A percentile compares a stretch with the other conserved stretches of the same genome.
Evolutionary conservation across 2,888 invertebrate genomes (phyloP).

Genomic region (Neoascia interrupta): DNA sequence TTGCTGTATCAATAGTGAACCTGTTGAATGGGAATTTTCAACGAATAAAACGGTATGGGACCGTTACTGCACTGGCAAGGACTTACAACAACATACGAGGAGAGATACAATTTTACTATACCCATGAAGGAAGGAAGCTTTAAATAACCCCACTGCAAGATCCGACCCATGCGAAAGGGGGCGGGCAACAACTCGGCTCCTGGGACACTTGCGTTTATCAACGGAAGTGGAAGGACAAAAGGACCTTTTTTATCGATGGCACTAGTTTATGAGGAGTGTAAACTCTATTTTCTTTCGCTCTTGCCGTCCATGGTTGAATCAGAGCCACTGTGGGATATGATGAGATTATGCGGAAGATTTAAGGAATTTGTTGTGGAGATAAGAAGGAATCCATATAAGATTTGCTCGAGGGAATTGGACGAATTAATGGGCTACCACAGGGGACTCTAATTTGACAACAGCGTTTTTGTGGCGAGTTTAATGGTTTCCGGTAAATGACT

Average conservation of each 20-base stretch:
- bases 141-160: constrained; percentile 55
- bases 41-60: constrained; percentile 31
- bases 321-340: constrained; percentile 41
- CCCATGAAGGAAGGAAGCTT: constrained; percentile 58
- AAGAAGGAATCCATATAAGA: constrained; percentile 31
- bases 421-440: constrained; percentile 28
- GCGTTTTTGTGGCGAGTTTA: too few relatives aligned
- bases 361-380: constrained; percentile 52
- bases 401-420: constrained; percentile 22
- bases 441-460: not conserved
- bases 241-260: constrained; percentile 57
- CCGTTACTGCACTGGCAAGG: not conserved
- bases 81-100: constrained; percentile 11
- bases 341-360: constrained; percentile 55
- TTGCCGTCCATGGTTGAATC: not conserved
- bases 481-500: too few relatives aligned
- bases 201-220: constrained; percentile 55
- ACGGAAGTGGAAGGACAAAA: constrained; percentile 59
- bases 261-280: constrained; percentile 47
- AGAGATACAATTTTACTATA: constrained; percentile 42
- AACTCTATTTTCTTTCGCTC: constrained; percentile 21
- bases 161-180: not conserved
- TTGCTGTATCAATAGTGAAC: constrained; percentile 55
- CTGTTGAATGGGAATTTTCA: constrained; percentile 62
- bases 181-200: too few relatives aligned